Evolutionary conservation across 2,888 invertebrate species (phyloP), one percentile per base, ranked within the genome.

Genomic region (Gortyna flavago): DNA sequence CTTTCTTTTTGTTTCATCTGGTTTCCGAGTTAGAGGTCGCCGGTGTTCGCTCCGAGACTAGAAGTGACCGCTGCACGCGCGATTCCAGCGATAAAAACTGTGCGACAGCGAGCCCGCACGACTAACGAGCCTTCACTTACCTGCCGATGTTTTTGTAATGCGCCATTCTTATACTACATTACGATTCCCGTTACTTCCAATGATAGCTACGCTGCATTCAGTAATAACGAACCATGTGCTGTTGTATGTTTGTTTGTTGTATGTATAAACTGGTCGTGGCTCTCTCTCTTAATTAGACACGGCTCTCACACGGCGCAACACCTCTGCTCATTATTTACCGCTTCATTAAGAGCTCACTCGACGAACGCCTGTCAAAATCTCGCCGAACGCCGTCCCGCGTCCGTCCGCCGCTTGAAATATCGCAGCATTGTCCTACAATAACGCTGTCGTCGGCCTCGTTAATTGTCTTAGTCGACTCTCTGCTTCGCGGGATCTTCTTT

Each of bases 271-370:
- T 92, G 91, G 92, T 92, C 90, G 91, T 89, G 90, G 91, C 90
- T 91, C 89, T 90, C 92, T 93, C 91, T 92, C 94, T 94, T 96
- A 96, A 96, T 96, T 95, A 96, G 95, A 94, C 94, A 94, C 93
- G 93, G 94, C 89, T 92, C 93, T 94, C 92, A 91, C 92, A 89
- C 93, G 89, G 91, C 91, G 90, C 94, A 95, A 95, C 95, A 96
- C 95, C 94, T 95, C 93, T 90, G 86, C 94, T 95, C 96, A 96
- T 96, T 96, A 96, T 96, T 96, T 95, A 96, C 96, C 93, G 96
- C 95, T 95, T 96, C 96, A 96, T 96, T 96, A 96, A 95, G 95
- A 95, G 94, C 95, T 95, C 94, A 92, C 94, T 95, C 93, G 94
- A 94, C 94, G 93, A 93, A 92, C 92, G 92, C 89, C 95, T 95